Evolutionary conservation across 2,113 vertebrate species (phyloP).

Genomic region (Oncorhynchus mykiss): DNA sequence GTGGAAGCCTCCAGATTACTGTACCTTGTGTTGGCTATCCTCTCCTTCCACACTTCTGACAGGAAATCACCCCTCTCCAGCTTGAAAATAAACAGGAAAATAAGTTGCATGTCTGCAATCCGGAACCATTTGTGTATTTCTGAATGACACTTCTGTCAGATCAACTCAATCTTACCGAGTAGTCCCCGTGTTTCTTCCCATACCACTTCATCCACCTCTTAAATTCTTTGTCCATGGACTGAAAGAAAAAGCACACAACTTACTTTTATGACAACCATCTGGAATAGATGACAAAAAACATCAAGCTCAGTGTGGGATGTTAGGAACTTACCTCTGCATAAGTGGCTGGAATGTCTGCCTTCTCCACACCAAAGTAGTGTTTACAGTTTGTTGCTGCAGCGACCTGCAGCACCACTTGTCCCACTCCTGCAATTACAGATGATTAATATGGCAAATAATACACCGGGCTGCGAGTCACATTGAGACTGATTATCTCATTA

Average conservation of each 20-base stretch:
- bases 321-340: slow-evolving; percentile 88
- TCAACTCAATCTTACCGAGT: slow-evolving; percentile 82
- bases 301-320: background rate
- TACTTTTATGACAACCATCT: background rate
- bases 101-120: background rate
- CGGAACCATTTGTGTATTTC: background rate
- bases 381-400: slow-evolving; percentile 97
- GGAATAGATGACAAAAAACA: background rate
- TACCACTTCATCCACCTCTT: slow-evolving; percentile 99
- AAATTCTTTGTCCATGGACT: slow-evolving; percentile 98
- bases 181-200: slow-evolving; percentile 97
- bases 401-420: slow-evolving; percentile 98
- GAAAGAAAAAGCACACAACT: slow-evolving; percentile 29
- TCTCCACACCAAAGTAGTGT: slow-evolving; percentile 98
- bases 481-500: too few species aligned
- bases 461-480: background rate
- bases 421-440: slow-evolving; percentile 81
- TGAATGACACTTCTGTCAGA: background rate
- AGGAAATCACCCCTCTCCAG: slow-evolving; percentile 98
- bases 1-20: background rate
- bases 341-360: slow-evolving; percentile 96
- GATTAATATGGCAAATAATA: background rate
- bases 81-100: slow-evolving; percentile 62
- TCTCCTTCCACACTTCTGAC: slow-evolving; percentile 96
- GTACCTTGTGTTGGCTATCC: slow-evolving; percentile 98